Evolutionary conservation across 2,888 invertebrate species (phyloP), one percentile per base, ranked within the genome.

Genomic region (Sinotaia quadrata): DNA sequence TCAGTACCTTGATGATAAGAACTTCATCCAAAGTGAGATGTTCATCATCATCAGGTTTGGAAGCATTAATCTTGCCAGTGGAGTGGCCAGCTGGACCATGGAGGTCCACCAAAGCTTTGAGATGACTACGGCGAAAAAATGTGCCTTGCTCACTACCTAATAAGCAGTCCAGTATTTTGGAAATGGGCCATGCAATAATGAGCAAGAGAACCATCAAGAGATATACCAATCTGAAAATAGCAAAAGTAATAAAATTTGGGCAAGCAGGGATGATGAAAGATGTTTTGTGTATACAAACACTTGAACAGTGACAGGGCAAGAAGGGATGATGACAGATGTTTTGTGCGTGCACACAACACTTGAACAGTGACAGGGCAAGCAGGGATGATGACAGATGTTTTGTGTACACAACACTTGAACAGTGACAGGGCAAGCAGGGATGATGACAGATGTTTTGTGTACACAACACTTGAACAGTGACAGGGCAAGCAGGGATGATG

Each of bases 71-170:
- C 1, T n/a, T 15, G 52, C n/a, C 31, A 36, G 56, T 33, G 33
- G 24, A 15, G 4, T 34, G 24, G 10, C 24, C 8, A 7, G 51
- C 52, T 7, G 78, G 75, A 8, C 86, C 86, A 71, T 87, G 87
- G 21, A 87, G 75, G 66, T 84, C 85, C 4, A 87, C 86, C 47
- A 87, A 68, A 15, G 83, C 87, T 74, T 87, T 86, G 8, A 87
- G 73, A 74, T 87, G 81, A 18, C 83, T 84, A 24, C 87, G 68
- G 10, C 86, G 74, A 70, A 77, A 87, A 67, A 86, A 85, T n/a
- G 85, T 86, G 36, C 78, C 77, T 66, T 86, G 85, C 8, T 85
- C 85, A 41, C 79, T 73, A 2, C 87, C 88, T 31, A 88, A 79
- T 15, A 87, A 41, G 69, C 82, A 83, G 74, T 88, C 88, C 47